Percentiles rank a stretch among this genome's conserved stretches.
Evolutionary conservation across 2,113 vertebrate genomes (phyloP).

Genomic region (Arenaria interpres): DNA sequence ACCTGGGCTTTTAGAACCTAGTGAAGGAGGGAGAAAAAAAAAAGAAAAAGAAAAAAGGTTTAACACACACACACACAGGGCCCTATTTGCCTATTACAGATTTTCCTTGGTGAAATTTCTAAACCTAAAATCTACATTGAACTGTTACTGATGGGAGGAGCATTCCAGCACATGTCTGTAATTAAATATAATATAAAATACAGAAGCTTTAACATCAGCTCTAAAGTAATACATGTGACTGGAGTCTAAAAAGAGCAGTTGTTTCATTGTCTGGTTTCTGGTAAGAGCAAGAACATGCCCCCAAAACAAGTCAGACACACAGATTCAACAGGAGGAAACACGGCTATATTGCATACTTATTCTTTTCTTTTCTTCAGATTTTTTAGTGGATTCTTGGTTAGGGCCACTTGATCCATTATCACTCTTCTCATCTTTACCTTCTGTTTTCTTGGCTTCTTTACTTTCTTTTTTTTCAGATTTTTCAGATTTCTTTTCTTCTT

Average conservation of each 20-base stretch:
- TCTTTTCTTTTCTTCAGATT: slow-evolving; percentile 89
- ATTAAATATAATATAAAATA: neutral
- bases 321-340: slow-evolving; percentile 21
- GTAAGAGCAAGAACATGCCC: slow-evolving; percentile 9
- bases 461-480: slow-evolving; percentile 89
- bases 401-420: slow-evolving; percentile 79
- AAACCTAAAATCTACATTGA: neutral
- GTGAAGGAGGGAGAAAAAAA: neutral
- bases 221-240: neutral
- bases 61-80: neutral
- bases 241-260: neutral
- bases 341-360: slow-evolving; percentile 79
- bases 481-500: slow-evolving; percentile 94
- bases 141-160: neutral
- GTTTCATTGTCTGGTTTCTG: neutral
- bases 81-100: neutral
- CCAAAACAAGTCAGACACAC: slow-evolving; percentile 39
- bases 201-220: neutral
- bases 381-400: slow-evolving; percentile 81
- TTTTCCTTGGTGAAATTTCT: neutral
- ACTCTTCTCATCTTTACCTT: slow-evolving; percentile 84
- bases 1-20: slow-evolving; percentile 88
- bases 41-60: neutral
- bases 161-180: neutral
- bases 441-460: slow-evolving; percentile 89